phyloP scores from a whole-genome alignment of 2,113 vertebrate genomes.

The Lasiurus cinereus region DNA sequence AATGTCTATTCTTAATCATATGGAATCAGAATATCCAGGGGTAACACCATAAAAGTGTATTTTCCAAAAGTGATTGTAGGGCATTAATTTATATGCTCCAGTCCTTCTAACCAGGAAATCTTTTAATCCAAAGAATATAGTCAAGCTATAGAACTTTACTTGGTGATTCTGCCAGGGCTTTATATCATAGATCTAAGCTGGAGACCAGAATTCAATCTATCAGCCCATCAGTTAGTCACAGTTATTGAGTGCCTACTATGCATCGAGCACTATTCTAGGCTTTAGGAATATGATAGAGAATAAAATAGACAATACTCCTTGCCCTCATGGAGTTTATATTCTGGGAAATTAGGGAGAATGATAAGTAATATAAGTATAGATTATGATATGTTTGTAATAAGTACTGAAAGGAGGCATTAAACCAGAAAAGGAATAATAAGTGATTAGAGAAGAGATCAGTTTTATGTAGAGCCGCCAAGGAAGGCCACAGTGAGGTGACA shows the following conservation, averaged over 20 bases:
- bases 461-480: not conserved
- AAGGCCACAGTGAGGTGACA: not conserved
- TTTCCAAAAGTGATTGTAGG: too few relatives aligned
- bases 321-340: not conserved
- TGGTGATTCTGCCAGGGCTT: not conserved
- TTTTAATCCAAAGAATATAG: not conserved
- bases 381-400: not conserved
- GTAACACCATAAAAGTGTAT: too few relatives aligned
- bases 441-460: not conserved
- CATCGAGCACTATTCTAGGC: not conserved
- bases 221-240: not conserved
- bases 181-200: not conserved
- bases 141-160: not conserved
- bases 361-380: not conserved
- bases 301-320: not conserved
- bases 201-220: not conserved
- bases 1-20: too few relatives aligned
- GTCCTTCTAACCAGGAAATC: not conserved
- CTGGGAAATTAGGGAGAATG: not conserved
- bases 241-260: too few relatives aligned
- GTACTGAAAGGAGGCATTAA: not conserved
- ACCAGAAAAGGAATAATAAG: not conserved
- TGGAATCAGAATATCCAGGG: too few relatives aligned
- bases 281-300: not conserved
- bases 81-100: not conserved